Evolutionary conservation across 1,140 invertebrate species (phyloP).

Genomic region (Pogonus chalceus): DNA sequence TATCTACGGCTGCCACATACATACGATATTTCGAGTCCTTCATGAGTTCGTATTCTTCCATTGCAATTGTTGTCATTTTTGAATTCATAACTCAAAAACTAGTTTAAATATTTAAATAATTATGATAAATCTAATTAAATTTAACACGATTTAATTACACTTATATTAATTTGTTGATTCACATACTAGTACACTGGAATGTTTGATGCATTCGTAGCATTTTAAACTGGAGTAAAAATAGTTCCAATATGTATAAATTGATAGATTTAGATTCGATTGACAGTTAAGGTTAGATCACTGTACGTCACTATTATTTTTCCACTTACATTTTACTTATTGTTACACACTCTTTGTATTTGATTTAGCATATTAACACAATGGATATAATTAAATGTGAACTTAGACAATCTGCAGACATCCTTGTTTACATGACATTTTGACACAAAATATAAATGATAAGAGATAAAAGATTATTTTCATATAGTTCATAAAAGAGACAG

Average conservation of each 20-base stretch:
- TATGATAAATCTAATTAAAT: no score
- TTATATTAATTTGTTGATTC: no score
- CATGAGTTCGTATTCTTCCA: constrained; percentile 64
- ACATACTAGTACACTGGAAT: no score
- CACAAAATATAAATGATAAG: not conserved
- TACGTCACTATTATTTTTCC: not conserved
- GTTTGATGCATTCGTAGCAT: no score
- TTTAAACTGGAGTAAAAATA: not conserved
- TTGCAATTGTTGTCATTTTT: constrained; percentile 29
- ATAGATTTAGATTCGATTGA: not conserved
- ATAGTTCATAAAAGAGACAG: not conserved
- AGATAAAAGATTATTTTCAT: not conserved
- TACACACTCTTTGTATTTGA: not conserved
- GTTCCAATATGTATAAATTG: not conserved
- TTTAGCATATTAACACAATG: not conserved
- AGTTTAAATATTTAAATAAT: no score
- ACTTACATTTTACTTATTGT: not conserved
- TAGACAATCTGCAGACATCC: not conserved
- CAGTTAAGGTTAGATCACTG: constrained; percentile 1
- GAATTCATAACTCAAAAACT: not conserved
- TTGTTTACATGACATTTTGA: constrained; percentile 7
- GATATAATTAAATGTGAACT: not conserved
- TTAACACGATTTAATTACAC: no score
- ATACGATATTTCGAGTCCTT: constrained; percentile 68
- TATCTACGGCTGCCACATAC: constrained; percentile 75